Evolutionary conservation across 2,113 vertebrate species (phyloP), one percentile per base, ranked within the genome.

Genomic region (Rhinolophus ferrumequinum): DNA sequence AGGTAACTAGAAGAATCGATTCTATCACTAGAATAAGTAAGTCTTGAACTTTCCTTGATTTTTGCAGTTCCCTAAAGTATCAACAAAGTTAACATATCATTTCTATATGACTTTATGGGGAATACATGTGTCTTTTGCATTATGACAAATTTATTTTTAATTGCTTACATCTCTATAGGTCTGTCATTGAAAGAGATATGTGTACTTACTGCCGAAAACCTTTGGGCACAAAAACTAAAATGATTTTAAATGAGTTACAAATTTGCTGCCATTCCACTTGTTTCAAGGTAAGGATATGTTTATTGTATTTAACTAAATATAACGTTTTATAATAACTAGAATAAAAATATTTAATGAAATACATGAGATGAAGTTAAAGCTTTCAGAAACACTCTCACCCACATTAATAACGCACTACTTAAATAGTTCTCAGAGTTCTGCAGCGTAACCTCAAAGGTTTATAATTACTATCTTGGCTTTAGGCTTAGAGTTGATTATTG

Each of bases 241-340:
- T 99, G 98, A 98, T 99, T 97, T 98, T 99, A 97, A 99, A 99
- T 67, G 99, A 99, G 81, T 98, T 99, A 98, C 99, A 99, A 93
- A 99, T 99, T 97, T 99, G 99, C 97, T 99, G 99, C 97, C 99
- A 99, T 83, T 99, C 99, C 0, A 98, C 99, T 95, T 99, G 99
- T 98, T 99, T 99, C 97, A 99, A 99, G 99, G 99, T 99, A 98
- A 98, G 96, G 75, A 82, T 19, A 1, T 75, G 44, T 95, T 98
- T 91, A 94, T 95, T 91, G 94, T 66, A 67, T 93, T 94, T 62
- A 84, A 76, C 58, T 75, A 82, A 98, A 97, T 66, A 35, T 41
- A 52, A 94, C 72, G 66, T 73, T 72, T 6, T 56, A 81, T 73
- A 56, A 62, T 52, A 12, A 47, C 66, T 84, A 26, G 67, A 88